Evolutionary conservation across 2,113 vertebrate species (phyloP), one percentile per base, ranked within the genome.

Genomic region (Lagopus muta): DNA sequence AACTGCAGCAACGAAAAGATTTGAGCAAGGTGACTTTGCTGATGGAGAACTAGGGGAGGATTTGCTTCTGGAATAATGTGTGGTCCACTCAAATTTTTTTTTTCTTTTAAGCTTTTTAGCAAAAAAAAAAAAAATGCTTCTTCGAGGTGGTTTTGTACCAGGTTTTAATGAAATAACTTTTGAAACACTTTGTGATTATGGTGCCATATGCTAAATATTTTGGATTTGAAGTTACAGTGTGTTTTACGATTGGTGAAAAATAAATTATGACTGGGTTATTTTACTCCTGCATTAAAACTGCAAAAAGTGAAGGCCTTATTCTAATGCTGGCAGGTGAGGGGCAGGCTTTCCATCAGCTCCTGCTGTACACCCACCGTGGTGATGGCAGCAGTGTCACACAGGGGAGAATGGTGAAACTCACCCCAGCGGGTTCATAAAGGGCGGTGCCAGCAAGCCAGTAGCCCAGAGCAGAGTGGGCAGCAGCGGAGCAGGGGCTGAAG

Each of bases 31-130:
- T 73, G 98, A 99, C 65, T 99, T 99, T 97, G 99, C 98, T 54
- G 99, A 99, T 66, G 99, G 99, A 97, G 99, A 99, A 74, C 94
- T 99, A 74, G 99, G 98, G 97, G 99, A 99, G 11, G 98, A 99
- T 97, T 97, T 99, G 83, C 98, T 99, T 96, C 99, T 99, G 18
- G 98, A 99, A 93, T 99, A 98, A 94, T 64, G 58, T 13, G 34
- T 16, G 32, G 17, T 22, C 22, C 8, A 15, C 15, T 86, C 25
- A 19, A 15, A 3, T 11, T 20, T 88, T 82, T 88, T 57, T 67
- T 43, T 80, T 5, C 30, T 55, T 90, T 40, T 47, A 10, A 57
- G 86, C 78, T 21, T 80, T 94, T 60, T 71, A 71, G 48, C 61
- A 42, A 42, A 16, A 42, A 15, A 42, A 42, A 91, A 55, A 50